These are phyloP conservation scores for Larimichthys crocea DNA, from an alignment of 2,113 vertebrate species.

Conservation along the genomic window DNA sequence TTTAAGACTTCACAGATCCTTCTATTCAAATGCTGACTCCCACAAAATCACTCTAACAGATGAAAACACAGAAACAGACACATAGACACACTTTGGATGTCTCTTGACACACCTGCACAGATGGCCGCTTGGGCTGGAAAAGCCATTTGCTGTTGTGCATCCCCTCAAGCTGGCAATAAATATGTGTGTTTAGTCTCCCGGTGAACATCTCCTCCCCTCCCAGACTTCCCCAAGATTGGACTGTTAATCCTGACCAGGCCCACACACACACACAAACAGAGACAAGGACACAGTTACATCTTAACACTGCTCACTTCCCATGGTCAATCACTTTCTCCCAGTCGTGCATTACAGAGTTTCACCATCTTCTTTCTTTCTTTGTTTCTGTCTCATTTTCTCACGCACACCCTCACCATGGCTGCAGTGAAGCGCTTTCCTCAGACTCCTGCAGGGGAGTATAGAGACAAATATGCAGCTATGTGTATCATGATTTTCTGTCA, in stretches of 20 bases:
- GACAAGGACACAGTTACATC: background rate
- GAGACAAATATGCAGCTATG: constrained; percentile 50
- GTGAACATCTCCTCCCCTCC: constrained; percentile 46
- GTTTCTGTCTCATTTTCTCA: background rate
- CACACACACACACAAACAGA: background rate
- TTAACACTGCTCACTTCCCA: background rate
- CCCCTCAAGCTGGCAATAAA: constrained; percentile 52
- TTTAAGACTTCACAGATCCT: background rate
- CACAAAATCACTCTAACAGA: constrained; percentile 4
- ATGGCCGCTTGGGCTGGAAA: constrained; percentile 43
- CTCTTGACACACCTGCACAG: constrained; percentile 45
- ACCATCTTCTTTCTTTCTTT: background rate
- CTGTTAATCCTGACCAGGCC: constrained; percentile 18
- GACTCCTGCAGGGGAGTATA: constrained; percentile 23
- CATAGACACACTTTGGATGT: background rate
- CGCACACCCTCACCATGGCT: constrained; percentile 2
- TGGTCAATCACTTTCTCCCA: constrained; percentile 17
- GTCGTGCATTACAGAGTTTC: background rate
- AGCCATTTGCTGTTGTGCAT: constrained; percentile 60
- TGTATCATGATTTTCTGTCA: constrained; percentile 60
- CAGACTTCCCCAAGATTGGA: constrained; percentile 20
- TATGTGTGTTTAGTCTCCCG: constrained; percentile 44
- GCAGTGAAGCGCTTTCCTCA: constrained; percentile 18
- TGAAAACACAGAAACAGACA: constrained; percentile 13
- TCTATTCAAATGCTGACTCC: background rate